Evolutionary conservation across 23 tunicate species (phyloP).

Genomic region (Clavelina lepadiformis): DNA sequence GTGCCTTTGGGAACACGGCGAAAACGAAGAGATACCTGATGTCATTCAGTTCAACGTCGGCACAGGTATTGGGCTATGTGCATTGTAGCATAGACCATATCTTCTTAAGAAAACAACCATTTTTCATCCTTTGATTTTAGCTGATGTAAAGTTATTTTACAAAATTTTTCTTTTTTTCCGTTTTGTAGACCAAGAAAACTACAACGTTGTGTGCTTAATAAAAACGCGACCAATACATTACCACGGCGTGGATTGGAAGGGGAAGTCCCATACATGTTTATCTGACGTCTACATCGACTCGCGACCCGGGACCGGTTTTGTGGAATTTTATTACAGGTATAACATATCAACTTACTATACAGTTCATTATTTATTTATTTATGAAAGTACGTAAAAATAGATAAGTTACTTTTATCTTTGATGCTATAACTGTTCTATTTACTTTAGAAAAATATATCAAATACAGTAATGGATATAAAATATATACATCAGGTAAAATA

Average conservation of each 20-base stretch:
- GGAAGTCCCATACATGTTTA: constrained; percentile 4
- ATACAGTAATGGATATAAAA: too few relatives aligned
- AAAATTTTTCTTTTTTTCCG: background rate
- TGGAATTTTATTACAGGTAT: constrained; percentile 42
- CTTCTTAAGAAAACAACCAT: background rate
- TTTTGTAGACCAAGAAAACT: background rate
- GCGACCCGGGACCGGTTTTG: constrained; percentile 27
- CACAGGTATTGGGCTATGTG: constrained; percentile 9
- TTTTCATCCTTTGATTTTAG: background rate
- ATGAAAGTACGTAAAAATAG: too few relatives aligned
- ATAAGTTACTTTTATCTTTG: too few relatives aligned
- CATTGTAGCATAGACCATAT: background rate
- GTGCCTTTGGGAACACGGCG: constrained; percentile 22
- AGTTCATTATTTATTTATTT: too few relatives aligned
- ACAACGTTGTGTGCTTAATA: constrained; percentile 13
- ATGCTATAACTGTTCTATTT: too few relatives aligned
- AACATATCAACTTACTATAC: too few relatives aligned
- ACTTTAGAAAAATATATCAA: too few relatives aligned
- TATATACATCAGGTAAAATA: too few relatives aligned
- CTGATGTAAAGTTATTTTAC: background rate
- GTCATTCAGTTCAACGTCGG: constrained; percentile 19
- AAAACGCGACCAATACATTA: constrained; percentile 13
- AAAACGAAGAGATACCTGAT: constrained; percentile 26
- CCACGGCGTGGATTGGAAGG: constrained; percentile 28
- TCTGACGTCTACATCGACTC: constrained; percentile 33